Evolutionary conservation across 2,113 vertebrate species (phyloP), one percentile per base, ranked within the genome.

Genomic region (Dipodomys merriami): DNA sequence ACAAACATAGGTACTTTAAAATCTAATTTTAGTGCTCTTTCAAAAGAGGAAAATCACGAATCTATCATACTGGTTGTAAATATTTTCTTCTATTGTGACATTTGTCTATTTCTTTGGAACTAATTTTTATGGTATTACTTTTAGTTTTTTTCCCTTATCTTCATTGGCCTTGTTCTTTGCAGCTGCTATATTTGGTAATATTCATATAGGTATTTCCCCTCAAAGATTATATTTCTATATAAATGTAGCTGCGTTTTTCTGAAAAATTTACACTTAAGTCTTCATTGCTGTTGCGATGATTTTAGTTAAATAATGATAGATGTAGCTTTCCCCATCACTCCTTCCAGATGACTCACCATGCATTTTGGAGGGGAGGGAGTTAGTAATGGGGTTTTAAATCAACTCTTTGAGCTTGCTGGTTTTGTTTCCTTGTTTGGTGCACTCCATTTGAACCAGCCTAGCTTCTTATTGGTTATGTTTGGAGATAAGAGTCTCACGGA

Each of bases 251-350:
- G 2, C 9, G 64, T 87, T 90, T 95, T 91, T 73, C 73, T n/a
- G n/a, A 72, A 68, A 15, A 81, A 53, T 92, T 95, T 65, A 72
- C 23, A 16, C 71, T 82, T 94, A 35, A 79, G 74, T 91, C 91
- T 94, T 89, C n/a, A 94, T 72, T 95, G 20, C 35, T 69, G 1
- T 67, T 30, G 23, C 57, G 91, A 64, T 93, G 80, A 79, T 25
- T 74, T 90, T 57, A 86, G 18, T 65, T 94, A 60, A 92, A 23
- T 39, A 86, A 46, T 68, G 16, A 80, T 86, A 77, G 15, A 77
- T 78, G 53, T 79, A 81, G 67, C 67, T 91, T 86, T 11, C 49
- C 49, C 49, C 44, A 46, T 15, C 10, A 64, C 25, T 67, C 85
- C 71, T 57, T 22, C 2, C 19, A 83, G 67, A 46, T 81, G 35